Conservation (phyloP, 2,888 invertebrate species). For the Rhyacophila evoluta region DNA sequence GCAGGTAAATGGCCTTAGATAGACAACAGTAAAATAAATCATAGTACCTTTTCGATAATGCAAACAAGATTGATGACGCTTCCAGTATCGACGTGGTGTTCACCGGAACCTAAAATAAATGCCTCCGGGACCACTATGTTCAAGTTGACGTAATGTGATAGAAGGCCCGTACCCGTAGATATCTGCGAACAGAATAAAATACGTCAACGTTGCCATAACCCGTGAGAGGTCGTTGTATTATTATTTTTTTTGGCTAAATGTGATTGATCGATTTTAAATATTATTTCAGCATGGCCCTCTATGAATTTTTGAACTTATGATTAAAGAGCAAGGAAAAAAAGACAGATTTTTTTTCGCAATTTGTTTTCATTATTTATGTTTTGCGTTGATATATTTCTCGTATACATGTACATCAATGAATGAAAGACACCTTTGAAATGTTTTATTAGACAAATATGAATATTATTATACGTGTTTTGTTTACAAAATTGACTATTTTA, state of each 20-base stretch:
- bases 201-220: background rate
- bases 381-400: too few relatives aligned
- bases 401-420: too few relatives aligned
- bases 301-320: too few relatives aligned
- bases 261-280: background rate
- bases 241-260: background rate
- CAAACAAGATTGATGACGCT: slow-evolving; percentile 91
- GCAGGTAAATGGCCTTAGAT: too few relatives aligned
- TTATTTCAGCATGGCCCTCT: too few relatives aligned
- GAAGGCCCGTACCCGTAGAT: slow-evolving; percentile 83
- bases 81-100: slow-evolving; percentile 91
- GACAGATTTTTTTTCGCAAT: too few relatives aligned
- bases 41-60: slow-evolving; percentile 87
- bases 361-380: too few relatives aligned
- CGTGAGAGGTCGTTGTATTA: background rate
- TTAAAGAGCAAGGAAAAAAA: too few relatives aligned
- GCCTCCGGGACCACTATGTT: slow-evolving; percentile 92
- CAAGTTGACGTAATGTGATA: slow-evolving; percentile 89
- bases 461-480: too few relatives aligned
- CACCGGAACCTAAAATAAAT: slow-evolving; percentile 87
- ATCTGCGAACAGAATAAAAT: slow-evolving; percentile 72
- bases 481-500: too few relatives aligned
- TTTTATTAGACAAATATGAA: too few relatives aligned
- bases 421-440: too few relatives aligned
- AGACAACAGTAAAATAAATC: background rate